These are phyloP conservation scores for Macquaria ambigua DNA, from an alignment of 2,113 vertebrate genomes.

Conservation along the genomic window DNA sequence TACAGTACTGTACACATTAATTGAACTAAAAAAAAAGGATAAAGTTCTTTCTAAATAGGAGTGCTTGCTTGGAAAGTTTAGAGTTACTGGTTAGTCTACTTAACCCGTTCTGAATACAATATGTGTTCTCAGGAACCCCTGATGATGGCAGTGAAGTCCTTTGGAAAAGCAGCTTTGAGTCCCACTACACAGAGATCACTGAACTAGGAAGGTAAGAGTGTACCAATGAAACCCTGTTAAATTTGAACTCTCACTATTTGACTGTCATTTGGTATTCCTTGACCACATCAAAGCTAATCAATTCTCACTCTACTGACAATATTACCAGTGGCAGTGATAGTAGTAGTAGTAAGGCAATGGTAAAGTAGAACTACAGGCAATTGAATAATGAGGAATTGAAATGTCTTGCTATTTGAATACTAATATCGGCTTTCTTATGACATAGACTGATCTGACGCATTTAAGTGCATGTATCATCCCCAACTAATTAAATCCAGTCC, in stretches of 20 bases:
- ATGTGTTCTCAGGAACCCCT: slow-evolving; percentile 85
- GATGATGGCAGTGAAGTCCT: slow-evolving; percentile 90
- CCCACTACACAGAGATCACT: slow-evolving; percentile 93
- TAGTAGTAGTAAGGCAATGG: not conserved
- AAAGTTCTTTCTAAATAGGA: too few species aligned
- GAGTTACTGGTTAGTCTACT: not conserved
- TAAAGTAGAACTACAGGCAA: not conserved
- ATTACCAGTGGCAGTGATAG: not conserved
- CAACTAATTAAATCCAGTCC: not conserved
- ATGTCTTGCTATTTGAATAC: not conserved
- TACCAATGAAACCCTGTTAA: not conserved
- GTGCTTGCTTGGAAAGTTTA: not conserved
- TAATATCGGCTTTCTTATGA: not conserved
- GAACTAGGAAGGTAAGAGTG: slow-evolving; percentile 93
- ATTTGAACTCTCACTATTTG: not conserved
- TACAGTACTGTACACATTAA: not conserved
- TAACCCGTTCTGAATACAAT: not conserved
- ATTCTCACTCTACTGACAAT: not conserved
- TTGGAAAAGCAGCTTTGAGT: slow-evolving; percentile 97
- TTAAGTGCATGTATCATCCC: not conserved
- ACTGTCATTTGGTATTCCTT: not conserved
- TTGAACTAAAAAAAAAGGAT: not conserved
- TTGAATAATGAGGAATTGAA: too few species aligned
- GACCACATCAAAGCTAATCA: slow-evolving; percentile 33
- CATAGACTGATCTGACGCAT: not conserved